Conservation (phyloP, 2,797 vertebrate species). For the Margarornis squamiger region DNA sequence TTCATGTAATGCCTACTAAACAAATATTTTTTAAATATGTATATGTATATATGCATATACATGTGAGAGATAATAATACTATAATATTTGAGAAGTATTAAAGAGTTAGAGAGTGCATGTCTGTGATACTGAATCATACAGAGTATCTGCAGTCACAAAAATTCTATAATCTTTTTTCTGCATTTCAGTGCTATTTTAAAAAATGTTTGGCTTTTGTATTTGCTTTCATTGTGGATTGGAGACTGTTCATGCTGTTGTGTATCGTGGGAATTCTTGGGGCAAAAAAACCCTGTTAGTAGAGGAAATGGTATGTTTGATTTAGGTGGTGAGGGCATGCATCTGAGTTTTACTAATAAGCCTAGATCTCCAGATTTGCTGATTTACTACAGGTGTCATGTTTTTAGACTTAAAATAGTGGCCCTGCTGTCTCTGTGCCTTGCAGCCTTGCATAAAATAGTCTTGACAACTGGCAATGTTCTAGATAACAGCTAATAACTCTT, state of each 20-base stretch:
- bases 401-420: neutral
- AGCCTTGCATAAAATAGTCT: neutral
- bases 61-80: neutral
- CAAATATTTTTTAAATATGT: neutral
- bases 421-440: neutral
- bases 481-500: neutral
- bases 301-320: neutral
- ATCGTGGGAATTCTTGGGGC: neutral
- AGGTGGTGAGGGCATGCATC: neutral
- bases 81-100: neutral
- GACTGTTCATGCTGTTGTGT: neutral
- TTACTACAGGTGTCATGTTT: neutral
- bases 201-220: neutral
- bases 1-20: neutral
- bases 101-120: neutral
- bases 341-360: neutral
- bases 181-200: neutral
- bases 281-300: accelerated
- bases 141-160: neutral
- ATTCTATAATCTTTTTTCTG: neutral
- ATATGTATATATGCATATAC: neutral
- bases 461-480: neutral
- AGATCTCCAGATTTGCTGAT: neutral
- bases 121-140: neutral
- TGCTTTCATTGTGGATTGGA: neutral